Base-by-base conservation (phyloP, 2,113 vertebrate genomes). In the Serilophus lunatus region DNA sequence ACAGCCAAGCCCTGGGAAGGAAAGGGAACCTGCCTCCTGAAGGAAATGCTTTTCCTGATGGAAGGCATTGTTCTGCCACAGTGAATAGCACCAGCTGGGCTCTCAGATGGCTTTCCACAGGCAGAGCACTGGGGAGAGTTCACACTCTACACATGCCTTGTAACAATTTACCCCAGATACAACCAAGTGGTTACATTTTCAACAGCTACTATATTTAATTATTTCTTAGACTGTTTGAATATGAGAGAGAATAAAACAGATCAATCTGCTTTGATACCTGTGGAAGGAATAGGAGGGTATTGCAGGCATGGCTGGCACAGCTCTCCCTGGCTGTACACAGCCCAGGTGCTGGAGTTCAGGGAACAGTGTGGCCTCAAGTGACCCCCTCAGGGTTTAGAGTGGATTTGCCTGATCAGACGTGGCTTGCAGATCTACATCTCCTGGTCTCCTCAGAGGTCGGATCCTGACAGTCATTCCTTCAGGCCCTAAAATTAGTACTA, bases 11-110 rank as follows among this genome's bases (percentile, higher is more conserved):
- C 71, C 60, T 29, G 40, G 80, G 47, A 66, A 71, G 74, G 47
- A 31, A 95, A 56, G 56, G 53, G 61, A 93, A 84, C 44, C 77
- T 91, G 65, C 45, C 88, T 91, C 45, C 64, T 64, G 72, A 77
- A 95, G 69, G 72, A n/a, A n/a, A n/a, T n/a, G n/a, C n/a, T n/a
- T n/a, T n/a, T n/a, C n/a, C n/a, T n/a, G n/a, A 49, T 7, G 54
- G 83, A 56, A 75, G 82, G 65, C 56, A 70, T 42, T 77, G 54
- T 74, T 90, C 88, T 79, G 45, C 63, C 71, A 64, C 2, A 86
- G 44, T 31, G 78, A 93, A 82, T 3, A 68, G 57, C 72, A 88
- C 51, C 91, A 92, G 71, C 91, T 78, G 77, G 77, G 45, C 35
- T 80, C 59, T 80, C 4, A 2, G 59, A 51, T 82, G 64, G 45